These are phyloP conservation scores for Agrilus mali DNA, from an alignment of 2,888 invertebrate species.

Conservation along the genomic window DNA sequence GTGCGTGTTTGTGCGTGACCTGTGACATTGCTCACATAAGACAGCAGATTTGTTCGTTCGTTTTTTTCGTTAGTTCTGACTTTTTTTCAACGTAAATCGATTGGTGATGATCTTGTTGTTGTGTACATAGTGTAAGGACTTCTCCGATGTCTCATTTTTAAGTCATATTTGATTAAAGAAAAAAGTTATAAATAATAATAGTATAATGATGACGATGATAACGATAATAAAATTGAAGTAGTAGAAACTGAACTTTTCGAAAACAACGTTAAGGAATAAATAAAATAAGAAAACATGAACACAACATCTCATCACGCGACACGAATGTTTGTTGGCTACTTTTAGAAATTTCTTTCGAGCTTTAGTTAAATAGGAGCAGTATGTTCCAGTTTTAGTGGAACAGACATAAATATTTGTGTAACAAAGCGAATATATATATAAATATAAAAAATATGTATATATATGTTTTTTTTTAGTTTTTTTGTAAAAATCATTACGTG, in stretches of 20 bases:
- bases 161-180: too few relatives aligned
- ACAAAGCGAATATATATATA: slow-evolving; percentile 1
- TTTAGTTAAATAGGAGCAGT: too few relatives aligned
- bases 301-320: slow-evolving; percentile 3
- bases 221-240: slow-evolving; percentile 18
- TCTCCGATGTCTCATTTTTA: slow-evolving; percentile 24
- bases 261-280: slow-evolving; percentile 1
- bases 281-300: slow-evolving; percentile 8
- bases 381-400: slow-evolving; percentile 39
- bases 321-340: neutral
- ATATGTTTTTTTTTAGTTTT: neutral
- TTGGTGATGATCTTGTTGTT: slow-evolving; percentile 29
- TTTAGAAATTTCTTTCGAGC: too few relatives aligned
- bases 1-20: slow-evolving; percentile 11
- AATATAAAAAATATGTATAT: slow-evolving; percentile 5
- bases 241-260: slow-evolving; percentile 30
- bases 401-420: slow-evolving; percentile 11
- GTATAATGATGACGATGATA: too few relatives aligned
- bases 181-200: slow-evolving; percentile 28
- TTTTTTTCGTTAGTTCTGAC: slow-evolving; percentile 14
- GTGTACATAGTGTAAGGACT: slow-evolving; percentile 39
- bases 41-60: neutral
- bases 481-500: neutral
- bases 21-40: slow-evolving; percentile 1
- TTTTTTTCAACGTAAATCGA: slow-evolving; percentile 25